Percentiles rank a stretch among this genome's conserved stretches.
Conservation (phyloP, 2,888 invertebrate species). For the Calephelis perditalis region DNA sequence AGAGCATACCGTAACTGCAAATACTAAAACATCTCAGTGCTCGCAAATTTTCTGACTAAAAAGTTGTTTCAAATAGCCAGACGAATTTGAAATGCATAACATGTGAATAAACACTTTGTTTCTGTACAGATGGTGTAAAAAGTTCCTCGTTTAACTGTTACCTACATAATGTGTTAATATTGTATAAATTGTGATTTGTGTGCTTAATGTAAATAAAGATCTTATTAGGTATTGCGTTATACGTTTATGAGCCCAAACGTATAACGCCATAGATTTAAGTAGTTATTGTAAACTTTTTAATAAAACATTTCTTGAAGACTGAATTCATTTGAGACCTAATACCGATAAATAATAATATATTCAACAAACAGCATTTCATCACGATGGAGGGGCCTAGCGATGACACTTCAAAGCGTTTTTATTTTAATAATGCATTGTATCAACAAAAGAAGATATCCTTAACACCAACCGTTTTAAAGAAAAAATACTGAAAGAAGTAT, state of each 20-base stretch:
- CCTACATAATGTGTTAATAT: slow-evolving; percentile 27
- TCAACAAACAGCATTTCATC: too few species aligned
- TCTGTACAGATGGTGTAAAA: slow-evolving; percentile 46
- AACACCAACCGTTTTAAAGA: too few species aligned
- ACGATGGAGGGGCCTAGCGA: too few species aligned
- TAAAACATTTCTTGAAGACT: slow-evolving; percentile 35
- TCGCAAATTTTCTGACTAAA: slow-evolving; percentile 78
- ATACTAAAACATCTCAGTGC: slow-evolving; percentile 73
- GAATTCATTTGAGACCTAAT: slow-evolving; percentile 1
- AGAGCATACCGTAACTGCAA: slow-evolving; percentile 65
- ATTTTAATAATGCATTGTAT: too few species aligned
- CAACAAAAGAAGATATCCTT: too few species aligned
- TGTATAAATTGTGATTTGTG: slow-evolving; percentile 29
- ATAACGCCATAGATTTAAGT: slow-evolving; percentile 34
- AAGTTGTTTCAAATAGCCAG: slow-evolving; percentile 68
- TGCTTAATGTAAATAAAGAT: slow-evolving; percentile 31
- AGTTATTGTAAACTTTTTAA: slow-evolving; percentile 39
- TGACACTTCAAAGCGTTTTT: too few species aligned
- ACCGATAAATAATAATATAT: too few species aligned
- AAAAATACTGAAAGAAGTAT: too few species aligned
- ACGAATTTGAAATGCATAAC: slow-evolving; percentile 59
- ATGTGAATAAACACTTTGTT: slow-evolving; percentile 47
- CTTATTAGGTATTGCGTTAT: slow-evolving; percentile 40
- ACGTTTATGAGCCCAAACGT: slow-evolving; percentile 76
- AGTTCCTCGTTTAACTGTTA: slow-evolving; percentile 44